phyloP scores from a whole-genome alignment of 92 coral and sea anemone species.

The Phenganax marumi region DNA sequence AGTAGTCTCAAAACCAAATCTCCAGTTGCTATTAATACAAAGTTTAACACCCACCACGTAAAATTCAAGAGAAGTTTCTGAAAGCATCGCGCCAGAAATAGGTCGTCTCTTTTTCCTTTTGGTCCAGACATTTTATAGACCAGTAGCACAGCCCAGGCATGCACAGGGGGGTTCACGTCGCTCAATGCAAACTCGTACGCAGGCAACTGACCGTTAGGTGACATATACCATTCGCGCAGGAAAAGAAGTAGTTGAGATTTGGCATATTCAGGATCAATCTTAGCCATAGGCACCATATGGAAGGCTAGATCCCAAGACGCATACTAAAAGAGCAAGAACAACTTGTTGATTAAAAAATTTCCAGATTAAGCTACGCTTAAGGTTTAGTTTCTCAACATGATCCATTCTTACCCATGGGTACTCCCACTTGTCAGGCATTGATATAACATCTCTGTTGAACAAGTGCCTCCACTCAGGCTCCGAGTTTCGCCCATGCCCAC shows the following conservation, averaged over 20 bases:
- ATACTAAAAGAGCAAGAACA: constrained; percentile 58
- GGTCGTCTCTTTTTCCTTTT: constrained; percentile 78
- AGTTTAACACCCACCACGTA: constrained; percentile 66
- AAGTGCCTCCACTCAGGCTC: constrained; percentile 84
- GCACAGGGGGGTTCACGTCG: constrained; percentile 98
- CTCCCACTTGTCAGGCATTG: constrained; percentile 99
- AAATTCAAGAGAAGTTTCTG: constrained; percentile 91
- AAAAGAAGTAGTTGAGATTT: constrained; percentile 80
- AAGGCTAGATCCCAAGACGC: constrained; percentile 98
- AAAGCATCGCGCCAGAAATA: constrained; percentile 82
- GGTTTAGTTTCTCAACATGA: background rate
- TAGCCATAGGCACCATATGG: constrained; percentile 91
- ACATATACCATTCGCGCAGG: constrained; percentile 96
- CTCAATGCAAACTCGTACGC: constrained; percentile 96
- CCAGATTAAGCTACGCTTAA: no score
- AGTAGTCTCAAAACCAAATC: no score
- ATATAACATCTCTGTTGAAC: constrained; percentile 82
- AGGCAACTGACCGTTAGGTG: constrained; percentile 95
- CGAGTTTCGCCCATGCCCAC: constrained; percentile 73
- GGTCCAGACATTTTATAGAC: constrained; percentile 93
- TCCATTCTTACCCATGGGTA: constrained; percentile 84
- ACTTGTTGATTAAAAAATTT: no score
- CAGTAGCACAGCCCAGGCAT: constrained; percentile 63
- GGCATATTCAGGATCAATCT: constrained; percentile 93
- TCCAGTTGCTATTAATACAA: no score